Evolutionary conservation across 2,888 invertebrate species (phyloP).

Genomic region (Thysanoteuthis rhombus): DNA sequence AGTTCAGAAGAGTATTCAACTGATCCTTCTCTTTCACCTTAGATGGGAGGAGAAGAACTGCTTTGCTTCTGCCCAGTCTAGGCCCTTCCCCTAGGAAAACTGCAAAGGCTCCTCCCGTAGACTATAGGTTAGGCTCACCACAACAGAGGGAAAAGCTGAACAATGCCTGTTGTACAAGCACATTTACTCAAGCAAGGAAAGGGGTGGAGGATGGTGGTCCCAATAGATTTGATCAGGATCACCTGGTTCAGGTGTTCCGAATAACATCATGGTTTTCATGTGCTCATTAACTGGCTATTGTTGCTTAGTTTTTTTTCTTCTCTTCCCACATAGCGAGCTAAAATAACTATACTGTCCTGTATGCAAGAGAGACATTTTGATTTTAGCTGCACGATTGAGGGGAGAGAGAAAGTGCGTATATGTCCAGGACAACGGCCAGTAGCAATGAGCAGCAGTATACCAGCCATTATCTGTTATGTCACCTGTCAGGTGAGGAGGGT

Average conservation of each 20-base stretch:
- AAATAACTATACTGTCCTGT: neutral
- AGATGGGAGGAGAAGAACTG: neutral
- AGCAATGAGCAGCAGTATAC: neutral
- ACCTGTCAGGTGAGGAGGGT: neutral
- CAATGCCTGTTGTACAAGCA: neutral
- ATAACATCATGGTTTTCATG: neutral
- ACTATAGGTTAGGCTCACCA: neutral
- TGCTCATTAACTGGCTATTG: neutral
- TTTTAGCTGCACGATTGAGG: neutral
- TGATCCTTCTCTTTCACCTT: neutral
- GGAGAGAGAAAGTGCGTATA: neutral
- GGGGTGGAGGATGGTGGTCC: neutral
- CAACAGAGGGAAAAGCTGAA: slow-evolving; percentile 12
- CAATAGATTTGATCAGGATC: neutral
- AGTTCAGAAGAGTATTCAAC: neutral
- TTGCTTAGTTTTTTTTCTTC: neutral
- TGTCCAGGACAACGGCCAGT: neutral
- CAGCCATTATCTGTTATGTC: neutral
- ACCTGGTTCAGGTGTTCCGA: neutral
- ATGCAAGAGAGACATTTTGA: neutral
- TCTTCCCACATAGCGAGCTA: neutral
- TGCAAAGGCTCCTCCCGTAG: neutral
- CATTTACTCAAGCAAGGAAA: neutral
- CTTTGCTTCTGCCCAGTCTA: neutral
- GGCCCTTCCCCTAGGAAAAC: neutral